phyloP scores from a whole-genome alignment of 2,888 invertebrate genomes.

The Trissolcus japonicus region DNA sequence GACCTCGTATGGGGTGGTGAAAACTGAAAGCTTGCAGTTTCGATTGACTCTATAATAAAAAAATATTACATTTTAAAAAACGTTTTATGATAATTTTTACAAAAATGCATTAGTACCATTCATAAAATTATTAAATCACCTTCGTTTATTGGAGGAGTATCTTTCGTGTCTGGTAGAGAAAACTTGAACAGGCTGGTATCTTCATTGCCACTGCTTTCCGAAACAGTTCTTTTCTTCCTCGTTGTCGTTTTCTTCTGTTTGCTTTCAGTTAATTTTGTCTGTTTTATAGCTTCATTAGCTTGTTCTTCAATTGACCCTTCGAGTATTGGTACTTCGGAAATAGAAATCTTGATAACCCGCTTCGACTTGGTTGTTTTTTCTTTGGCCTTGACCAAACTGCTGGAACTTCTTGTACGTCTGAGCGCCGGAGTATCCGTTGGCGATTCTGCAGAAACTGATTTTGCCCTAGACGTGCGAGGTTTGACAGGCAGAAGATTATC shows the following conservation, averaged over 20 bases:
- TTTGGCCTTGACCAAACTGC: slow-evolving; percentile 28
- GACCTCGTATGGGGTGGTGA: slow-evolving; percentile 38
- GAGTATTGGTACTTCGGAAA: slow-evolving; percentile 1
- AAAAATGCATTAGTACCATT: neutral
- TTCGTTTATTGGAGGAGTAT: slow-evolving; percentile 21
- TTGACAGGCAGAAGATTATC: too few species aligned
- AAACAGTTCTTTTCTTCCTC: slow-evolving; percentile 15
- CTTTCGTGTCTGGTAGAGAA: slow-evolving; percentile 26
- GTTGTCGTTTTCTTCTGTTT: slow-evolving; percentile 8
- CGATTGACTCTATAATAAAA: slow-evolving; percentile 3
- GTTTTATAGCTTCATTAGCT: slow-evolving; percentile 12
- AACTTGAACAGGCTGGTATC: slow-evolving; percentile 10
- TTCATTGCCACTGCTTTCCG: slow-evolving; percentile 25
- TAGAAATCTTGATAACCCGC: neutral
- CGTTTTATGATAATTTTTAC: too few species aligned
- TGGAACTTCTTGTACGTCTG: slow-evolving; percentile 35
- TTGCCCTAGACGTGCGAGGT: slow-evolving; percentile 3
- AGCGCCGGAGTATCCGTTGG: neutral
- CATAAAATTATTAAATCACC: slow-evolving; percentile 11
- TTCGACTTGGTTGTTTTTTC: slow-evolving; percentile 9
- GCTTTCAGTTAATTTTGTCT: slow-evolving; percentile 2
- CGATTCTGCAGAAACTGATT: slow-evolving; percentile 40
- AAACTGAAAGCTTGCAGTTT: slow-evolving; percentile 19
- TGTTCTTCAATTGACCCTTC: slow-evolving; percentile 29
- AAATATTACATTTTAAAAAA: neutral